Percentiles rank a stretch among this genome's conserved stretches.
phyloP scores from a whole-genome alignment of 2,113 vertebrate species.

The Parus major region DNA sequence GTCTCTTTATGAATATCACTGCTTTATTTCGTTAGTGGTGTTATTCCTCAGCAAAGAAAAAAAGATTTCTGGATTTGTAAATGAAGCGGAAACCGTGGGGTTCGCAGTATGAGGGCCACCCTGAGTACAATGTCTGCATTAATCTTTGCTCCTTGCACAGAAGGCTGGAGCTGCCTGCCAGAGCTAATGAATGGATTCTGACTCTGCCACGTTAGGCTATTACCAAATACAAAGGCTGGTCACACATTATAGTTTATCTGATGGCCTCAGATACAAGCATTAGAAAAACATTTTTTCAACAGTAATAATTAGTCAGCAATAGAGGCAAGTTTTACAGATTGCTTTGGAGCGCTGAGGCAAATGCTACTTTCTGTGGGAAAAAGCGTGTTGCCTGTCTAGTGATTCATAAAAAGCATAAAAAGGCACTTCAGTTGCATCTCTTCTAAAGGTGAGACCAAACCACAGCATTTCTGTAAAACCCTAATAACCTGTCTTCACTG shows the following conservation, averaged over 20 bases:
- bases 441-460: slow-evolving; percentile 32
- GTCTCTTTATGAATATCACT: neutral
- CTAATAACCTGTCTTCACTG: slow-evolving; percentile 18
- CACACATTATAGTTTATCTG: slow-evolving; percentile 59
- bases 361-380: neutral
- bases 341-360: slow-evolving; percentile 9
- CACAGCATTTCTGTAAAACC: neutral
- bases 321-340: slow-evolving; percentile 42
- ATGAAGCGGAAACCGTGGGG: slow-evolving; percentile 10
- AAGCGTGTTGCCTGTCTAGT: neutral
- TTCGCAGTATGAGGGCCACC: neutral
- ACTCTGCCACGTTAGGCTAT: slow-evolving; percentile 9
- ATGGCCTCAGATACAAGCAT: slow-evolving; percentile 57
- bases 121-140: slow-evolving; percentile 10
- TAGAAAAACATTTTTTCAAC: slow-evolving; percentile 60
- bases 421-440: neutral
- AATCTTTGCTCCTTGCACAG: slow-evolving; percentile 44
- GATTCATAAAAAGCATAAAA: slow-evolving; percentile 8
- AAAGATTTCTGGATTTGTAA: neutral
- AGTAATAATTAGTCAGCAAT: slow-evolving; percentile 11
- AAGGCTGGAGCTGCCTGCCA: slow-evolving; percentile 48
- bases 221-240: slow-evolving; percentile 53
- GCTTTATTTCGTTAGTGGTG: slow-evolving; percentile 23
- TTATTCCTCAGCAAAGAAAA: neutral
- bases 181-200: slow-evolving; percentile 52